These are phyloP conservation scores for Heliconius hermathena DNA, from an alignment of 1,140 invertebrate genomes.

Conservation along the genomic window DNA sequence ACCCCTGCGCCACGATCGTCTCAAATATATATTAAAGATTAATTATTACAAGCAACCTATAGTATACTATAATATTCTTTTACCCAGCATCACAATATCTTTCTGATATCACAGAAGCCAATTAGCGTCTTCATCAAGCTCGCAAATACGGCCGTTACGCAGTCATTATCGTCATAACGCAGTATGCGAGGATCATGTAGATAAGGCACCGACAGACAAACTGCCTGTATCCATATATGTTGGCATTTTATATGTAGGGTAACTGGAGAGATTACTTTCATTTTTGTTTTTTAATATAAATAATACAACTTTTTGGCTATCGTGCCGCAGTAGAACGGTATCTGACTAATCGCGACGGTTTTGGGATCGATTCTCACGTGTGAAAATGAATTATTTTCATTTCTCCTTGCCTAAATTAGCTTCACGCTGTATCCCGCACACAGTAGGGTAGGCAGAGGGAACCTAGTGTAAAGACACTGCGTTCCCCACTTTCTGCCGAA, in stretches of 20 bases:
- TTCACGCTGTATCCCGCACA: no score
- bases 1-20: no score
- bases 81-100: background rate
- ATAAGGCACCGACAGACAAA: conserved; percentile 18
- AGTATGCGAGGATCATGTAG: conserved; percentile 25
- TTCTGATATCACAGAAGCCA: conserved; percentile 11
- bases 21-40: background rate
- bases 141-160: conserved; percentile 10
- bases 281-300: no score
- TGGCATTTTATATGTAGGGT: background rate
- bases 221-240: background rate
- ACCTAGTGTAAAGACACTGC: no score
- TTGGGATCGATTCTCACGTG: no score
- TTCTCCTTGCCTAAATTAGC: no score
- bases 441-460: no score
- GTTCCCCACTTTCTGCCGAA: no score
- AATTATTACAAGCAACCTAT: background rate
- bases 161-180: conserved; percentile 23
- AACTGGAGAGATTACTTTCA: background rate
- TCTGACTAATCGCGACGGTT: no score
- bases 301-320: no score
- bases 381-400: no score
- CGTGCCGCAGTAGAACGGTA: no score
- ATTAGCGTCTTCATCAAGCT: conserved; percentile 26
- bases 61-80: background rate